Evolutionary conservation across 2,113 vertebrate species (phyloP).

Genomic region (Hippocampus mohnikei): DNA sequence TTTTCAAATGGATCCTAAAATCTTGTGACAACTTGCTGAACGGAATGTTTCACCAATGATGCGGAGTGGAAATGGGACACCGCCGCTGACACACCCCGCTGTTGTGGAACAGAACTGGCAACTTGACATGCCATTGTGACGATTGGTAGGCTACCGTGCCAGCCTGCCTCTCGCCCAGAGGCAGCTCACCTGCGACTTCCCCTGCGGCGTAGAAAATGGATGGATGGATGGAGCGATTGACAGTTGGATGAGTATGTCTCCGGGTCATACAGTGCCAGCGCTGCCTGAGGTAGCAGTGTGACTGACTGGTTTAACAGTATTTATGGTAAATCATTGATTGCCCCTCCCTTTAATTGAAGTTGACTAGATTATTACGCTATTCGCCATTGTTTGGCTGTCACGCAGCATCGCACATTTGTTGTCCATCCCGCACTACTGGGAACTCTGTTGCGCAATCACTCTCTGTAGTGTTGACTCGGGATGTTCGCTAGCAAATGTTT

Average conservation of each 20-base stretch:
- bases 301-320: not conserved
- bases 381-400: not conserved
- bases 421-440: not conserved
- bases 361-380: not conserved
- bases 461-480: too few relatives aligned
- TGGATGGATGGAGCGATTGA: not conserved
- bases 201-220: not conserved
- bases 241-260: not conserved
- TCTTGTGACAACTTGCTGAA: not conserved
- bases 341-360: not conserved
- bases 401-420: not conserved
- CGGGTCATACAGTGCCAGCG: not conserved
- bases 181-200: not conserved
- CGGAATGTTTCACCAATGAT: not conserved
- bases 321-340: not conserved
- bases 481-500: too few relatives aligned
- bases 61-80: not conserved
- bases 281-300: not conserved
- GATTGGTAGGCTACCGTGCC: not conserved
- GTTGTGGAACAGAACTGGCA: not conserved
- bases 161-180: not conserved
- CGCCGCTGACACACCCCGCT: not conserved
- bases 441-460: not conserved
- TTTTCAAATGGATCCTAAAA: not conserved
- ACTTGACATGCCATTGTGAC: not conserved